phyloP scores from a whole-genome alignment of 2,888 invertebrate species.

The Dysmachus trigonus region DNA sequence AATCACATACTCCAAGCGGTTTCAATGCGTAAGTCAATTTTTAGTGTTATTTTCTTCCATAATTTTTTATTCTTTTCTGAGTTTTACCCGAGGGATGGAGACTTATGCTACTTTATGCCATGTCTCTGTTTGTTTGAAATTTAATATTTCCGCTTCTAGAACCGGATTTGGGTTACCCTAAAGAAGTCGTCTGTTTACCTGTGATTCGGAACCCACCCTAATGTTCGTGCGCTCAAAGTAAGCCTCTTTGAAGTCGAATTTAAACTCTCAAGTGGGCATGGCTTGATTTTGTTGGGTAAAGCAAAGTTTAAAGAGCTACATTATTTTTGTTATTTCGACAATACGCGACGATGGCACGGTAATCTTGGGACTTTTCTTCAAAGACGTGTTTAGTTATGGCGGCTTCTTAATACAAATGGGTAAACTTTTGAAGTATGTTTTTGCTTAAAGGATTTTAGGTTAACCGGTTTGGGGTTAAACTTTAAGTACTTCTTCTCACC shows the following conservation, averaged over 20 bases:
- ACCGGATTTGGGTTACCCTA: background rate
- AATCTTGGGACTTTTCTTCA: background rate
- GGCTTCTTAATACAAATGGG: background rate
- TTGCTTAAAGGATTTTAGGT: background rate
- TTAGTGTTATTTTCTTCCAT: background rate
- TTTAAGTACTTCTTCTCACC: background rate
- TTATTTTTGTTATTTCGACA: background rate
- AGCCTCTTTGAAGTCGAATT: background rate
- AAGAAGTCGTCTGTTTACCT: background rate
- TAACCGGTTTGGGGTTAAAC: background rate
- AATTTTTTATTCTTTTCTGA: background rate
- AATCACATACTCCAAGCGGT: constrained; percentile 27
- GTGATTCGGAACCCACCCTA: background rate
- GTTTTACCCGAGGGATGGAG: no score
- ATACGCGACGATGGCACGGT: no score
- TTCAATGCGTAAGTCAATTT: constrained; percentile 39
- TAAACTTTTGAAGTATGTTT: background rate
- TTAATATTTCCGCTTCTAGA: background rate
- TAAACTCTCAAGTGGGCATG: background rate
- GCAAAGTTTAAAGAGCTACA: background rate
- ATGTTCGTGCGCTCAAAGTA: background rate
- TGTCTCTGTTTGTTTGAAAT: background rate
- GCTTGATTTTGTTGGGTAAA: background rate
- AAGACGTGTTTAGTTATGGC: background rate
- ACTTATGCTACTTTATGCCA: no score